Base-by-base conservation (phyloP, 2,113 vertebrate species). In the Tricholaema leucomelas region DNA sequence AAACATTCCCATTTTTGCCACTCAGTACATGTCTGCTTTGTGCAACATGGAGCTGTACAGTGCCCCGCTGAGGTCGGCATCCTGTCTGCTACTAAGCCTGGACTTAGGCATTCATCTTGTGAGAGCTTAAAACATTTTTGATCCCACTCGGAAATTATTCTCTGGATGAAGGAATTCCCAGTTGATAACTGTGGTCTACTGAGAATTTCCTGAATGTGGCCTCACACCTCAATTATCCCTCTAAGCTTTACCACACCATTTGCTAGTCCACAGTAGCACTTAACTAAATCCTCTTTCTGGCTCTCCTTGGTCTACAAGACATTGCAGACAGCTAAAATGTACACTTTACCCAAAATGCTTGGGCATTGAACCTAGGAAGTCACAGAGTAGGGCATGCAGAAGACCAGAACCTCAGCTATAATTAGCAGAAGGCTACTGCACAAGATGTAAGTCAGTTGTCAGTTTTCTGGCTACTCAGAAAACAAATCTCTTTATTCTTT, bases 121-220 rank as follows among this genome's bases (percentile, higher is more conserved):
- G 8, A 86, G 11, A 69, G 12, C 15, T 79, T 56, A n/a, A 75
- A 87, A 76, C 44, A 36, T 2, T 48, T 88, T 19, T 48, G 9
- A 66, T 70, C 27, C 42, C 72, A 36, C 46, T 52, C 76, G 83
- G 60, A 70, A 93, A 81, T 30, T 10, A 59, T 19, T 74, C 88
- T 78, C 21, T 70, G 69, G 33, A 89, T 86, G 31, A 88, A 88
- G 33, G 60, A 94, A 85, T 71, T 88, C 50, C 55, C 79, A 87
- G 1, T 17, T 76, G 59, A 52, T 66, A 80, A 85, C 33, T 88
- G 69, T 60, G 83, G 69, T 77, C 56, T 83, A 60, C 73, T 30
- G 20, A 74, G 60, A 93, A 91, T 81, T 88, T 80, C 84, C 50
- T 85, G 66, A 61, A 46, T 63, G 40, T 70, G 63, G 55, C 50